Evolutionary conservation across 1,140 invertebrate species (phyloP).

Genomic region (Euborellia annulipes): DNA sequence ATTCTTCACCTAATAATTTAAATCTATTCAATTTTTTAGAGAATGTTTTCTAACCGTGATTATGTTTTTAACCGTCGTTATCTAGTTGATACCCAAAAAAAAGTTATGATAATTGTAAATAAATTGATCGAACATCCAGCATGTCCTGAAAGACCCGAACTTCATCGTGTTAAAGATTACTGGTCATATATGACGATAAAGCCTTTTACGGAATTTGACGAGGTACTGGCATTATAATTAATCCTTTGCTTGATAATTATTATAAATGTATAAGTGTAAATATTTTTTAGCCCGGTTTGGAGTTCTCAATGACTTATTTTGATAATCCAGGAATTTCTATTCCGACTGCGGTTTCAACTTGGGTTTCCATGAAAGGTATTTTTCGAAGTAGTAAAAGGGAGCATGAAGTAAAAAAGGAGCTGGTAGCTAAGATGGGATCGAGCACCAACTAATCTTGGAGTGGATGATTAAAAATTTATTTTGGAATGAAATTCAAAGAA

Average conservation of each 20-base stretch:
- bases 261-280: too few species aligned
- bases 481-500: too few species aligned
- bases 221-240: slow-evolving; percentile 27
- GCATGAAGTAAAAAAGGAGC: too few species aligned
- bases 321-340: slow-evolving; percentile 67
- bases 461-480: too few species aligned
- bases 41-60: slow-evolving; percentile 68
- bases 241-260: slow-evolving; percentile 1
- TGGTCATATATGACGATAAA: slow-evolving; percentile 78
- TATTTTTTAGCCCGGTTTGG: slow-evolving; percentile 45
- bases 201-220: slow-evolving; percentile 39
- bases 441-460: too few species aligned
- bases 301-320: slow-evolving; percentile 74
- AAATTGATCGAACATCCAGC: slow-evolving; percentile 41
- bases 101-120: slow-evolving; percentile 42
- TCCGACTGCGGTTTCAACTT: slow-evolving; percentile 43
- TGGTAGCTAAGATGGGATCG: too few species aligned
- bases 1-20: background rate
- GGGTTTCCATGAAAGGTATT: slow-evolving; percentile 38
- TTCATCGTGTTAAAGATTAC: slow-evolving; percentile 56
- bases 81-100: slow-evolving; percentile 34
- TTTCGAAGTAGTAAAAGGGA: too few species aligned
- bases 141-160: slow-evolving; percentile 36
- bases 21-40: slow-evolving; percentile 30
- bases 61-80: slow-evolving; percentile 70